Evolutionary conservation across 2,888 invertebrate species (phyloP).

Genomic region (Ormyrus thymus): DNA sequence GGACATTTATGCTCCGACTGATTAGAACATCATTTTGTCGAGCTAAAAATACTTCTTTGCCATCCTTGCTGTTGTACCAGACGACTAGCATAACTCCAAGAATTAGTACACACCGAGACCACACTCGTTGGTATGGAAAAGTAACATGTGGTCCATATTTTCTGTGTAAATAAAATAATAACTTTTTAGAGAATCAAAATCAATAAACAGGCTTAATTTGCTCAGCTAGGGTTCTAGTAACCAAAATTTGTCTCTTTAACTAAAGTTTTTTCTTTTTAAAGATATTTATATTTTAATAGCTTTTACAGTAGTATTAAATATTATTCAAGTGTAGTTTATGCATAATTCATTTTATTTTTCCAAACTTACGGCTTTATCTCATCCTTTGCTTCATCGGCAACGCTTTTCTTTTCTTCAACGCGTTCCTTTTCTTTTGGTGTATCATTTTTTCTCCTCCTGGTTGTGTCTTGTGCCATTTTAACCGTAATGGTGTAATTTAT

Average conservation of each 20-base stretch:
- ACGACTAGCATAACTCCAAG: slow-evolving; percentile 74
- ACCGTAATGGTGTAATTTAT: background rate
- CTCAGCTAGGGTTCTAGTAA: no score
- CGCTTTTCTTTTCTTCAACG: slow-evolving; percentile 26
- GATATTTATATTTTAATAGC: no score
- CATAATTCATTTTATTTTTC: no score
- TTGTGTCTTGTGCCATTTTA: slow-evolving; percentile 64
- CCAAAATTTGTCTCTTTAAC: no score
- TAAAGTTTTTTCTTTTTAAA: no score
- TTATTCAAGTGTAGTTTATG: no score
- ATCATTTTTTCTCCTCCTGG: slow-evolving; percentile 62
- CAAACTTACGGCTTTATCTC: slow-evolving; percentile 54
- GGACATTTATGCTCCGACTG: slow-evolving; percentile 80
- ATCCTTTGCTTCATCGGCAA: slow-evolving; percentile 17
- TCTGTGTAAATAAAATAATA: slow-evolving; percentile 61
- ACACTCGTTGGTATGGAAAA: slow-evolving; percentile 75
- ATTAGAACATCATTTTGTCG: slow-evolving; percentile 80
- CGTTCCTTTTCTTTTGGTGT: slow-evolving; percentile 56
- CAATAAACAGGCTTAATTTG: slow-evolving; percentile 16
- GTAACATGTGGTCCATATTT: slow-evolving; percentile 74
- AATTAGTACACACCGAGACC: slow-evolving; percentile 75
- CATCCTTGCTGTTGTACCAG: slow-evolving; percentile 81
- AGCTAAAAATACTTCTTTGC: slow-evolving; percentile 80
- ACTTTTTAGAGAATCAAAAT: slow-evolving; percentile 26
- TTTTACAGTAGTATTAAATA: no score